Percentiles rank a stretch among this genome's conserved stretches.
phyloP scores from a whole-genome alignment of 2,113 vertebrate genomes.

The Suricata suricatta region DNA sequence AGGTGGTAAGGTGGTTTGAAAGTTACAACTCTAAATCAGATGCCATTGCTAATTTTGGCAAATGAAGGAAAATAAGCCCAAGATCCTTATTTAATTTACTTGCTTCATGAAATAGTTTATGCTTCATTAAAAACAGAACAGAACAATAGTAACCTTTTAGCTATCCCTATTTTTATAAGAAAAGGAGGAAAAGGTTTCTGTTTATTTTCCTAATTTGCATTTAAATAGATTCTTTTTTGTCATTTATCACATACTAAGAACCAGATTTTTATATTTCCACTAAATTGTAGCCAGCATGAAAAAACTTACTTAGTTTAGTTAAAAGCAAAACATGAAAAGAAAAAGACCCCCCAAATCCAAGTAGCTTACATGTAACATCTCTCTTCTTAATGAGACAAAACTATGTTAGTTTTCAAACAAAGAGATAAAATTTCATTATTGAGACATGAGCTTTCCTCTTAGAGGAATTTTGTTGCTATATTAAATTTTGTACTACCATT shows the following conservation, averaged over 20 bases:
- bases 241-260: slow-evolving; percentile 76
- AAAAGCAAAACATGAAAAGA: slow-evolving; percentile 61
- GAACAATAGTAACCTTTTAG: slow-evolving; percentile 55
- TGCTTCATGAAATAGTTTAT: slow-evolving; percentile 49
- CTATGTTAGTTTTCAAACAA: slow-evolving; percentile 69
- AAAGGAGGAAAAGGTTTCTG: slow-evolving; percentile 21
- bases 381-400: slow-evolving; percentile 77
- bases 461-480: slow-evolving; percentile 53
- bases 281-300: slow-evolving; percentile 73
- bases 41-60: slow-evolving; percentile 47
- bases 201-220: slow-evolving; percentile 77
- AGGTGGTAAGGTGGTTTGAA: slow-evolving; percentile 48
- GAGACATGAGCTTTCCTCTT: slow-evolving; percentile 72
- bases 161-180: slow-evolving; percentile 43
- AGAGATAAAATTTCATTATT: slow-evolving; percentile 74
- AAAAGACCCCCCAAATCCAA: background rate
- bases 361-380: slow-evolving; percentile 65
- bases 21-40: slow-evolving; percentile 57
- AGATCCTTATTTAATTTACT: slow-evolving; percentile 58
- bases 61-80: slow-evolving; percentile 53
- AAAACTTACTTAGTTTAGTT: slow-evolving; percentile 67
- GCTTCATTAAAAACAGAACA: slow-evolving; percentile 56
- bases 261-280: slow-evolving; percentile 81
- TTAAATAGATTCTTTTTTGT: slow-evolving; percentile 78
- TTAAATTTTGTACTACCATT: slow-evolving; percentile 56